Conservation (phyloP, 2,888 invertebrate species). For the Lasioglossum morio region DNA sequence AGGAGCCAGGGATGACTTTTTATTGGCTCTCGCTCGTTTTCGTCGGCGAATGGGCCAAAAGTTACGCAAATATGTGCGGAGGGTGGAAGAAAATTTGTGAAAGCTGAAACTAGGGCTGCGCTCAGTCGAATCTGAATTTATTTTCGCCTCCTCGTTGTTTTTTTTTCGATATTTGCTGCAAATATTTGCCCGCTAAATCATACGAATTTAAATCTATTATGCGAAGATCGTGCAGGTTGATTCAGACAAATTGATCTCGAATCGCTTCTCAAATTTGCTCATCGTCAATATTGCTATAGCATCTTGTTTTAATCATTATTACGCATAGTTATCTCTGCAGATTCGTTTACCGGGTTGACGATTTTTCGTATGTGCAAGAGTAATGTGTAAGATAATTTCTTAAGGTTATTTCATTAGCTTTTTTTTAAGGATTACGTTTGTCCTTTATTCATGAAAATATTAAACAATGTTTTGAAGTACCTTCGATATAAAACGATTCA, state of each 20-base stretch:
- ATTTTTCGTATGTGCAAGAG: background rate
- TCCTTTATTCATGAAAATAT: background rate
- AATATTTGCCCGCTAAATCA: background rate
- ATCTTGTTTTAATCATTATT: background rate
- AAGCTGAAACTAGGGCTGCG: conserved; percentile 9
- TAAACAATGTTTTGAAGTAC: background rate
- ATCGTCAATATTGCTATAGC: background rate
- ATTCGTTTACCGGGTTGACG: background rate
- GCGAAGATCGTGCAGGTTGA: background rate
- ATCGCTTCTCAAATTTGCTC: background rate
- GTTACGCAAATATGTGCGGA: conserved; percentile 72
- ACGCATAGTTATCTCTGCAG: too few species aligned
- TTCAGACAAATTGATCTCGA: conserved; percentile 2
- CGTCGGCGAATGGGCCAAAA: conserved; percentile 61
- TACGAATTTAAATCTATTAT: background rate
- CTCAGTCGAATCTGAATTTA: background rate
- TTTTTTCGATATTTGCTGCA: conserved; percentile 7
- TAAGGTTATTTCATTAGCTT: background rate
- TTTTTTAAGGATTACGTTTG: background rate
- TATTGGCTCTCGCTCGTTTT: conserved; percentile 60
- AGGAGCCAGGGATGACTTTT: conserved; percentile 48
- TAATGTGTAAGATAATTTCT: background rate
- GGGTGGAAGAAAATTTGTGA: background rate
- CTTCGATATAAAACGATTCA: background rate
- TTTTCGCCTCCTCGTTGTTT: background rate